phyloP scores from a whole-genome alignment of 2,797 vertebrate species.

The Euthynnus affinis region DNA sequence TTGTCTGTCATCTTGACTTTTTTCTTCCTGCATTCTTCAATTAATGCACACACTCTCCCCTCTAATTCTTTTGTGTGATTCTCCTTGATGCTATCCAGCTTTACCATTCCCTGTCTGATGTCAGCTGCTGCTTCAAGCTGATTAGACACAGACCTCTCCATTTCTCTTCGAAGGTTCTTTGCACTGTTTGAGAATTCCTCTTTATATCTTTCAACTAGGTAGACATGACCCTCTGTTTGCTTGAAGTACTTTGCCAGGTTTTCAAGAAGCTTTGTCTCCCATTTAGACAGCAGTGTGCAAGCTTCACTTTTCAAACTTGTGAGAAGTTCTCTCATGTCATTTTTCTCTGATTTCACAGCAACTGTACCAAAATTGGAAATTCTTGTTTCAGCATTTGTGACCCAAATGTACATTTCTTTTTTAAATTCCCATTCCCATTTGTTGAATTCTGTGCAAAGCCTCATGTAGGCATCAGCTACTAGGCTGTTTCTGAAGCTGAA shows the following conservation, averaged over 20 bases:
- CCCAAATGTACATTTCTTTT: conserved; percentile 69
- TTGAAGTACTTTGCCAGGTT: conserved; percentile 73
- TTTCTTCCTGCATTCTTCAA: conserved; percentile 54
- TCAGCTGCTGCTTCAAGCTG: conserved; percentile 59
- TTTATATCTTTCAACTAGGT: conserved; percentile 75
- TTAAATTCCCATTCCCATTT: conserved; percentile 81
- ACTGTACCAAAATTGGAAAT: conserved; percentile 66
- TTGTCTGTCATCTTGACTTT: not conserved
- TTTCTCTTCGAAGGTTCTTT: conserved; percentile 63
- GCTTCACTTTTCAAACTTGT: conserved; percentile 48
- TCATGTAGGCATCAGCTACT: conserved; percentile 79
- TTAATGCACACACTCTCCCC: conserved; percentile 41
- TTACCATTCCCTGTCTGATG: conserved; percentile 59
- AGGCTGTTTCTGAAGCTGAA: conserved; percentile 86
- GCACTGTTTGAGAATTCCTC: conserved; percentile 72
- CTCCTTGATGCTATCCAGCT: conserved; percentile 65
- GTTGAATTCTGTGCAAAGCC: conserved; percentile 70
- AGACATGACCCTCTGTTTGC: conserved; percentile 64
- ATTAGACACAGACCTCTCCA: conserved; percentile 45
- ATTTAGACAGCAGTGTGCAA: conserved; percentile 29
- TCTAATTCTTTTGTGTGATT: conserved; percentile 65
- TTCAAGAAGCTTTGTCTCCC: conserved; percentile 59
- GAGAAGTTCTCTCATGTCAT: conserved; percentile 32
- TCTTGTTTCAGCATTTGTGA: conserved; percentile 59
- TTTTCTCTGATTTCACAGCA: conserved; percentile 6